Evolutionary conservation across 2,113 vertebrate species (phyloP), one percentile per base, ranked within the genome.

Genomic region (Reinhardtius hippoglossoides): DNA sequence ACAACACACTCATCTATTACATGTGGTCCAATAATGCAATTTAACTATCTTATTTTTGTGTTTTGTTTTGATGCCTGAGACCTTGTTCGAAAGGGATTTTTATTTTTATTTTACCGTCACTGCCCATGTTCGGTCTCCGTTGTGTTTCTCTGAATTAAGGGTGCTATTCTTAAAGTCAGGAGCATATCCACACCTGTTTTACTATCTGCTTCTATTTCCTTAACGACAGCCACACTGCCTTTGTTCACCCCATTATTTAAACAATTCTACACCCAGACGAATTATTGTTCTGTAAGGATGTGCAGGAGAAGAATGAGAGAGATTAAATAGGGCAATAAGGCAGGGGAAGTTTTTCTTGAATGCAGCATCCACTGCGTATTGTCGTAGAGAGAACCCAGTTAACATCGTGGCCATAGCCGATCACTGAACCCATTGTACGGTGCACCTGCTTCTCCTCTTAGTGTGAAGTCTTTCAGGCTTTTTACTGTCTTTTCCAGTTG

Each of bases 21-120:
- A 58, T 24, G 54, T 78, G 75, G 89, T 89, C 89, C 88, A 89
- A 83, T 57, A 72, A 55, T 60, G 40, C 40, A 13, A 61, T 81
- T 78, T 61, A 74, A 71, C n/a, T 0, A 27, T 50, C 64, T 50
- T 42, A 3, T 48, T 57, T 27, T 56, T 70, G n/a, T 72, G 2
- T 9, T 57, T 66, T 56, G 21, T 88, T 79, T 80, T 74, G 27
- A 44, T 82, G 56, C 46, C 52, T 64, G 68, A 59, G 13, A 63
- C 60, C 42, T 73, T 75, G 42, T 74, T 67, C 2, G 73, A 81
- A 89, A 86, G 82, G 78, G 85, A 85, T 23, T 56, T 61, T 67
- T 56, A 7, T 20, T 15, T 15, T 74, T 26, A 55, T 71, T 27
- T 24, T 7, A 59, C 37, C 0, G 23, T 16, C 21, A 48, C 35